These are phyloP conservation scores for Portevinia maculata DNA, from an alignment of 2,888 invertebrate species.

Conservation along the genomic window DNA sequence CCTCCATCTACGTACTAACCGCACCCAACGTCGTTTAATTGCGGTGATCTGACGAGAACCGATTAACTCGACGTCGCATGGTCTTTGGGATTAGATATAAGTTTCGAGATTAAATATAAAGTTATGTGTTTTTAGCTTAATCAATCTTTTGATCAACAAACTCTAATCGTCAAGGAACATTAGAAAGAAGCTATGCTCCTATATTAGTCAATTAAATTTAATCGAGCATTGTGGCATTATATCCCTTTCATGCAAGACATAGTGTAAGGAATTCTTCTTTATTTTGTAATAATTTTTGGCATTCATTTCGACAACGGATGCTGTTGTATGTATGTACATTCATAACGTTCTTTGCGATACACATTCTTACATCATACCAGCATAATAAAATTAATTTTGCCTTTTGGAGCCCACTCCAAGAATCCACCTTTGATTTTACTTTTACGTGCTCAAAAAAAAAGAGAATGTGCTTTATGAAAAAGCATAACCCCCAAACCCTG, in stretches of 20 bases:
- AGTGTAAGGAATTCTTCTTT: constrained; percentile 23
- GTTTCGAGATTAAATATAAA: too few relatives aligned
- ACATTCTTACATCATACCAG: constrained; percentile 47
- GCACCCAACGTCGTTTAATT: too few relatives aligned
- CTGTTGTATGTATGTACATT: not conserved
- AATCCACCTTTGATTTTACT: constrained; percentile 27
- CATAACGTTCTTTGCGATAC: constrained; percentile 7
- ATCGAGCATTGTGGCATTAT: not conserved
- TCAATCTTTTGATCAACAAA: too few relatives aligned
- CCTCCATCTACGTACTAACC: too few relatives aligned
- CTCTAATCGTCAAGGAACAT: too few relatives aligned
- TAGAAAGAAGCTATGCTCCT: too few relatives aligned
- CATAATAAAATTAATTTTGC: constrained; percentile 64
- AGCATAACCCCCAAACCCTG: constrained; percentile 35
- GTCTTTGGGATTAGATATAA: too few relatives aligned
- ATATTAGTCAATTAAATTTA: not conserved
- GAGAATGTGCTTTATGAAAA: constrained; percentile 49
- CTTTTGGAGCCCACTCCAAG: not conserved
- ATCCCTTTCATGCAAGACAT: not conserved
- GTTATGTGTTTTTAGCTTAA: not conserved
- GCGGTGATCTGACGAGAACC: too few relatives aligned
- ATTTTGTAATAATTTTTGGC: constrained; percentile 53
- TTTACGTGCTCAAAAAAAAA: constrained; percentile 14
- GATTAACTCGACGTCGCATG: too few relatives aligned
- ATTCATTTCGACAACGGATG: constrained; percentile 34